phyloP scores from a whole-genome alignment of 2,888 invertebrate genomes.

The Platycheirus albimanus region DNA sequence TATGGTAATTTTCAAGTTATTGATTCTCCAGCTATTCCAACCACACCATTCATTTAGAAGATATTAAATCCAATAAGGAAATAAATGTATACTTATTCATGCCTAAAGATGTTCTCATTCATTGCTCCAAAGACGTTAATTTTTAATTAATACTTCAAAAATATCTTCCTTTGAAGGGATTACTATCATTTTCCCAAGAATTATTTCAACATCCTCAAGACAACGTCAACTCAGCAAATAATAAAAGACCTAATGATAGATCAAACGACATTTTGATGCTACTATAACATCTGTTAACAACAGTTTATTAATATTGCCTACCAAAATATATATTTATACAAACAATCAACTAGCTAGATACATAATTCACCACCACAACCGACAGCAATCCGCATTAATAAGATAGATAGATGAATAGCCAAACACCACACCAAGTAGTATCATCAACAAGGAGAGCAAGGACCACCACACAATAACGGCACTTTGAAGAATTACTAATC shows the following conservation, averaged over 20 bases:
- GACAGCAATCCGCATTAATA: constrained; percentile 57
- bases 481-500: constrained; percentile 13
- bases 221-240: not conserved
- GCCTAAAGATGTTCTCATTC: too few relatives aligned
- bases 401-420: constrained; percentile 38
- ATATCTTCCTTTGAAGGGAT: too few relatives aligned
- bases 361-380: constrained; percentile 51
- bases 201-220: too few relatives aligned
- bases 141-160: too few relatives aligned
- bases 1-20: too few relatives aligned
- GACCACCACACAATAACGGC: constrained; percentile 3
- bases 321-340: not conserved
- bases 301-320: not conserved
- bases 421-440: constrained; percentile 40
- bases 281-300: not conserved
- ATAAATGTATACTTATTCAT: too few relatives aligned
- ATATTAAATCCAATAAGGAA: too few relatives aligned
- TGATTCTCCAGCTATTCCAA: too few relatives aligned
- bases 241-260: constrained; percentile 7
- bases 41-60: too few relatives aligned
- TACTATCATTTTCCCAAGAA: too few relatives aligned
- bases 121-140: too few relatives aligned
- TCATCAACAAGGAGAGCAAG: constrained; percentile 12
- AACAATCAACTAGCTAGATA: not conserved
- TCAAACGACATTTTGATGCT: not conserved